A percentile compares a stretch with the other conserved stretches of the same genome.
phyloP scores from a whole-genome alignment of 2,113 vertebrate species.

The Callithrix jacchus region DNA sequence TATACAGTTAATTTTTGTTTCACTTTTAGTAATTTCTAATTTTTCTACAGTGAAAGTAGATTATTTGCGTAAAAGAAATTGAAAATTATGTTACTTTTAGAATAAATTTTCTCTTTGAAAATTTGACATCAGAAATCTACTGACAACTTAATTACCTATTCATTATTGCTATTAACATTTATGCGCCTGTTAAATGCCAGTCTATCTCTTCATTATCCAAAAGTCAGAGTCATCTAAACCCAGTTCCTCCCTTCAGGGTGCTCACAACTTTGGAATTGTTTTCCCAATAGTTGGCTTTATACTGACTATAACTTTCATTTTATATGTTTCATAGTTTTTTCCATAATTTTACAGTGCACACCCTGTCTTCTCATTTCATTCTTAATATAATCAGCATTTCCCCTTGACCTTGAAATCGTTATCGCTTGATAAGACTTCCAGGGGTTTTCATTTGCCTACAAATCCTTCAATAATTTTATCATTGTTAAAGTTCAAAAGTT shows the following conservation, averaged over 20 bases:
- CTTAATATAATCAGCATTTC: not conserved
- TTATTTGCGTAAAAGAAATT: slow-evolving; percentile 3
- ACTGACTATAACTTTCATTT: not conserved
- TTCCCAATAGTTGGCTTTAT: not conserved
- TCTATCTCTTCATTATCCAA: not conserved
- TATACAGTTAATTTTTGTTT: not conserved
- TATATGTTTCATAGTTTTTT: not conserved
- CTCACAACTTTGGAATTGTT: not conserved
- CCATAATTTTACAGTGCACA: not conserved
- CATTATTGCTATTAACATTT: slow-evolving; percentile 16
- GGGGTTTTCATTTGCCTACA: not conserved
- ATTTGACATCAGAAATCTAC: not conserved
- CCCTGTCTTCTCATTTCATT: not conserved
- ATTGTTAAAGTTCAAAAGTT: slow-evolving; percentile 27
- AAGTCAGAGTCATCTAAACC: not conserved
- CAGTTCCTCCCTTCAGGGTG: not conserved
- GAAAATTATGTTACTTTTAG: not conserved
- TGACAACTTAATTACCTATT: not conserved
- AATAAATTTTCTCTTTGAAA: slow-evolving; percentile 22
- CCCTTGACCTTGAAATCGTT: not conserved
- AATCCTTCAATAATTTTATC: not conserved
- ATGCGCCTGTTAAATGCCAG: not conserved
- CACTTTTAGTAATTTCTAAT: not conserved
- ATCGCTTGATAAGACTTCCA: not conserved
- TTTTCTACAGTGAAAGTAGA: not conserved